Percentiles rank a stretch among this genome's conserved stretches.
phyloP scores from a whole-genome alignment of 2,797 vertebrate species.

The Benthosema pterotum region DNA sequence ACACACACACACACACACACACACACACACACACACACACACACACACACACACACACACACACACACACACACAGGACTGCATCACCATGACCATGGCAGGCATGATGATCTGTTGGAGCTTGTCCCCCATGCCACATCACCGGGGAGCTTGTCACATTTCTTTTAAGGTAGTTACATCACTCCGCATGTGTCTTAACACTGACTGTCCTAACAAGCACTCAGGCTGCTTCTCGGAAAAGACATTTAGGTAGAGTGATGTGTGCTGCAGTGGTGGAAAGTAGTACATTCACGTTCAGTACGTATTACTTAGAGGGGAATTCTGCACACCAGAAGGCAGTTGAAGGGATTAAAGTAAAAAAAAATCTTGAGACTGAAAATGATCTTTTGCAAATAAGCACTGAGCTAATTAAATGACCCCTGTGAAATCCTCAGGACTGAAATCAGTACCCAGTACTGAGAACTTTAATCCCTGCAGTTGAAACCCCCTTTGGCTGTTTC shows the following conservation, averaged over 20 bases:
- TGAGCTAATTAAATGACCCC: no score
- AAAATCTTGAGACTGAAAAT: no score
- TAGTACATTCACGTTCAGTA: no score
- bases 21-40: constrained; percentile 3
- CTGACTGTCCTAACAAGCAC: neutral
- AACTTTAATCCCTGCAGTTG: no score
- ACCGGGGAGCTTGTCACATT: constrained; percentile 9
- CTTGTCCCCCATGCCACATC: neutral
- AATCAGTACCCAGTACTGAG: no score
- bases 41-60: constrained; percentile 8
- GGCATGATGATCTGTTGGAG: neutral
- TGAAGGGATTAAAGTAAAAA: no score
- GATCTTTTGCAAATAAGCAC: no score
- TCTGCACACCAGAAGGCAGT: no score
- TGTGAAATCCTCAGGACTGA: no score
- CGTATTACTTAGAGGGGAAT: no score
- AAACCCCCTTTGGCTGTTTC: no score
- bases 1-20: neutral
- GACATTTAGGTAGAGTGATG: constrained; percentile 16
- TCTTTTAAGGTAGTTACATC: constrained; percentile 21
- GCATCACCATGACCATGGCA: neutral
- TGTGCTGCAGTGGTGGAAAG: neutral
- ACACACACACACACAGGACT: constrained; percentile 1
- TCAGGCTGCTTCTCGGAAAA: constrained; percentile 12
- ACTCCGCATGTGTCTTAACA: constrained; percentile 12